Conservation (phyloP, 92 coral and sea anemone genomes). For the Epizoanthus stellaris region DNA sequence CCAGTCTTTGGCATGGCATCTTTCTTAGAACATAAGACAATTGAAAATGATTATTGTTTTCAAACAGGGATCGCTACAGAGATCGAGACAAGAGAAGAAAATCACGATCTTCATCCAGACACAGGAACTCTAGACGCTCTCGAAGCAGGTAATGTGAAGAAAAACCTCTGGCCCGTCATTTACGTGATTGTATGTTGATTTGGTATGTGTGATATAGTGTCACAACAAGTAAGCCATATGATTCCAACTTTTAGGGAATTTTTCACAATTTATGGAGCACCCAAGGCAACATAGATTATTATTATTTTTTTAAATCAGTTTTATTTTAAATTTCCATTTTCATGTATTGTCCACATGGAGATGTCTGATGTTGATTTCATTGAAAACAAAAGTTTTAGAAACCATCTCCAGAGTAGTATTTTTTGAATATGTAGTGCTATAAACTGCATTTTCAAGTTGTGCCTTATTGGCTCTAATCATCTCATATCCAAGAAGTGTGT, state of each 20-base stretch:
- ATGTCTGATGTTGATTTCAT: too few species aligned
- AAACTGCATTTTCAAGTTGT: too few species aligned
- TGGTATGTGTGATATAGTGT: too few species aligned
- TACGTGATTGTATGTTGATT: neutral
- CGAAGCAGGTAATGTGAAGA: slow-evolving; percentile 63
- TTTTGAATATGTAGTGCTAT: too few species aligned
- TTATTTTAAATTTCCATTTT: neutral
- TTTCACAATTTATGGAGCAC: neutral
- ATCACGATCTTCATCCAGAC: slow-evolving; percentile 75
- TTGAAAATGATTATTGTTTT: neutral
- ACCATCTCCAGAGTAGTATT: too few species aligned
- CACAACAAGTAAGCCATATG: too few species aligned
- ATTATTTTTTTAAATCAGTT: too few species aligned
- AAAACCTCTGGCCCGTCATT: neutral
- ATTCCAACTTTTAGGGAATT: too few species aligned
- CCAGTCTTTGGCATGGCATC: neutral
- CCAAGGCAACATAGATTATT: neutral
- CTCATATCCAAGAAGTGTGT: too few species aligned
- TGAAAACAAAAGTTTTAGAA: too few species aligned
- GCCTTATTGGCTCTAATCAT: too few species aligned
- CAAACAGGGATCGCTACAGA: slow-evolving; percentile 59
- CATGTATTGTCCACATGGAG: too few species aligned
- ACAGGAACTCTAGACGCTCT: slow-evolving; percentile 65
- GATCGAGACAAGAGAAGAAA: slow-evolving; percentile 66
- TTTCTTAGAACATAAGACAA: neutral